Evolutionary conservation across 2,888 invertebrate species (phyloP), one percentile per base, ranked within the genome.

Genomic region (Metacarcinus magister): DNA sequence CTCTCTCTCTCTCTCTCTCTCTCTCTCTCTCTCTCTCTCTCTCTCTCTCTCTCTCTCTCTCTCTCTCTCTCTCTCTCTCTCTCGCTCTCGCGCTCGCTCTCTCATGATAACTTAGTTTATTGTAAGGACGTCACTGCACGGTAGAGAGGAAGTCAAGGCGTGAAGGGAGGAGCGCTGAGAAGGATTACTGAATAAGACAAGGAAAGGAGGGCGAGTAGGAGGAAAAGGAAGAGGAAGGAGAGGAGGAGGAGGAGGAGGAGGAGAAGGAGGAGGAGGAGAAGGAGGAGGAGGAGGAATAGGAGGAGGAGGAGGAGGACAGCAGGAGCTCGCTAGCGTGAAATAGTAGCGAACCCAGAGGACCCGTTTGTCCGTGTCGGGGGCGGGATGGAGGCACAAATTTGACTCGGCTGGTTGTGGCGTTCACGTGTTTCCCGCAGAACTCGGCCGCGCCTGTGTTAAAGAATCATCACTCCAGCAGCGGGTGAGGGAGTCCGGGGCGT

Each of bases 291-390:
- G 67, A 67, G 67, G 23, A 67, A n/a, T 19, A 67, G 23, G 67
- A 67, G 67, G 67, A 67, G 67, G 67, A 67, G 67, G n/a, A n/a
- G 67, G 67, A 67, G 67, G 67, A 67, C 67, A 67, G n/a, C 67
- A 67, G 67, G 67, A 67, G 67, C 19, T 67, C 67, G 10, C 67
- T n/a, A 16, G 67, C 67, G 67, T 67, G 67, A 67, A 67, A 67
- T 67, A 67, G 67, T 67, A 67, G 67, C 67, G 67, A 67, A 67
- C 67, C 67, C 67, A 67, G 19, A 67, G 67, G 67, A 67, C 67
- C 67, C 67, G 67, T 67, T 67, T 67, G 67, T 67, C 67, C 67
- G 67, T n/a, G 67, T 67, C 67, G 5, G 67, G n/a, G 67, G 67
- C 67, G 67, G 67, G 67, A 67, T 67, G 67, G 67, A 67, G 67